phyloP scores from a whole-genome alignment of 2,113 vertebrate species.

The Eptesicus fuscus region DNA sequence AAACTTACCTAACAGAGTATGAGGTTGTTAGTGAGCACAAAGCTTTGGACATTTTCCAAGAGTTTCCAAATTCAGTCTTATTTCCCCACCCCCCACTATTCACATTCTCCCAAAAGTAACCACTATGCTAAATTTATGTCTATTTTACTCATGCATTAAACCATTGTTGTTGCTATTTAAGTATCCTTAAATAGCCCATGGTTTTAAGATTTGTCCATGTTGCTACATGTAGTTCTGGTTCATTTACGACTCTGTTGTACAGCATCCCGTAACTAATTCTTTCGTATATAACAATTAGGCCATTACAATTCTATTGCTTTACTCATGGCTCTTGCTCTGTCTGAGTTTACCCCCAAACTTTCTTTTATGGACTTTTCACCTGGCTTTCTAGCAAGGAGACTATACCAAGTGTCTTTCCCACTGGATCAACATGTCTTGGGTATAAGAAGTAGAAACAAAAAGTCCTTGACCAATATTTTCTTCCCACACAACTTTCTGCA shows the following conservation, averaged over 20 bases:
- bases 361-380: constrained; percentile 4
- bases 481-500: neutral
- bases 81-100: neutral
- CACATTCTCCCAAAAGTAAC: neutral
- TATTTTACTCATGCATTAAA: neutral
- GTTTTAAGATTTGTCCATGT: neutral
- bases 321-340: neutral
- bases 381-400: neutral
- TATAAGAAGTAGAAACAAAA: neutral
- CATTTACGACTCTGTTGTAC: neutral
- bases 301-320: neutral
- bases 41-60: neutral
- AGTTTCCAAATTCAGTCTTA: neutral
- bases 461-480: neutral
- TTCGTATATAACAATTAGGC: neutral
- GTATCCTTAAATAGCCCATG: neutral
- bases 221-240: neutral
- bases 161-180: neutral
- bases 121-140: neutral
- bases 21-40: neutral
- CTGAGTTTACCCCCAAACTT: neutral
- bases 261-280: neutral
- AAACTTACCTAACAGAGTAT: neutral
- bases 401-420: neutral
- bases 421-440: neutral